Evolutionary conservation across 2,113 vertebrate species (phyloP).

Genomic region (Leptosomus discolor): DNA sequence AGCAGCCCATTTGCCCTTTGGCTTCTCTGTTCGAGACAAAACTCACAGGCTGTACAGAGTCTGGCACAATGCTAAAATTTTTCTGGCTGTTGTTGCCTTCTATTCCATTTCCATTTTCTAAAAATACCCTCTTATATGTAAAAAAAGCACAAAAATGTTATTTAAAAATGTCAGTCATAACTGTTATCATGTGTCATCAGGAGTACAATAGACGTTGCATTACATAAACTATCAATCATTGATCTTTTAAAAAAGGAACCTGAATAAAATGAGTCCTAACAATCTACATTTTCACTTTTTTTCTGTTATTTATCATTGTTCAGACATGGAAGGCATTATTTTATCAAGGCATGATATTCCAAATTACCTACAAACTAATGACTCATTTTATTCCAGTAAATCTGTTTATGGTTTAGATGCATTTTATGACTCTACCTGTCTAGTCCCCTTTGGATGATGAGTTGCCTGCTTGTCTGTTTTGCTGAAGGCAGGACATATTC

Average conservation of each 20-base stretch:
- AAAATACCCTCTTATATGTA: not conserved
- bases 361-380: not conserved
- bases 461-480: not conserved
- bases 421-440: not conserved
- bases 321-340: not conserved
- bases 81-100: not conserved
- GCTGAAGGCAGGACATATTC: not conserved
- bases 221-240: not conserved
- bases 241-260: not conserved
- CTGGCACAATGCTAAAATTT: not conserved
- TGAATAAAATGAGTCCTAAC: not conserved
- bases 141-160: accelerated
- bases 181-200: not conserved
- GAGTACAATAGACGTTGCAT: not conserved
- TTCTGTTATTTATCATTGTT: not conserved
- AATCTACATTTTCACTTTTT: not conserved
- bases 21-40: not conserved
- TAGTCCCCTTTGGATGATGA: not conserved
- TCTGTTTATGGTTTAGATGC: not conserved
- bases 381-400: not conserved
- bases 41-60: not conserved
- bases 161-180: not conserved
- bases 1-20: not conserved
- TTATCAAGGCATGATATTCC: not conserved
- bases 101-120: not conserved